Conservation (phyloP, 2,888 invertebrate species). For the Chrysodeixis includens region DNA sequence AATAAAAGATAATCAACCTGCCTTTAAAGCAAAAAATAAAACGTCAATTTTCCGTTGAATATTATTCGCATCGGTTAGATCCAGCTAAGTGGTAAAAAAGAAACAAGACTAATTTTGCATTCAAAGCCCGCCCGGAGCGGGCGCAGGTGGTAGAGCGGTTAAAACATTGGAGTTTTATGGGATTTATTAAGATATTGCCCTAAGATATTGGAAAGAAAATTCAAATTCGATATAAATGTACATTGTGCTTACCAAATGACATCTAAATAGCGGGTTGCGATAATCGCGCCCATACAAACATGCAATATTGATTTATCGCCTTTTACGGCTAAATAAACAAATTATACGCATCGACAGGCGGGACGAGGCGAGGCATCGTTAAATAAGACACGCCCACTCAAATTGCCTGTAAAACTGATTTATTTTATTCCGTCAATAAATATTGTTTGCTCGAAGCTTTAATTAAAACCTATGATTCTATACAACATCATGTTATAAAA, state of each 20-base stretch:
- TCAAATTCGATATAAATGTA: slow-evolving; percentile 69
- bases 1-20: slow-evolving; percentile 60
- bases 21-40: slow-evolving; percentile 70
- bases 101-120: slow-evolving; percentile 88
- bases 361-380: slow-evolving; percentile 27
- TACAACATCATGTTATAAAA: slow-evolving; percentile 42
- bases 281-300: slow-evolving; percentile 44
- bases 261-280: slow-evolving; percentile 54
- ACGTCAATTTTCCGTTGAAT: slow-evolving; percentile 82
- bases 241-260: slow-evolving; percentile 49
- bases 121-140: slow-evolving; percentile 83
- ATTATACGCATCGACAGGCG: slow-evolving; percentile 35
- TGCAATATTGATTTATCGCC: slow-evolving; percentile 40
- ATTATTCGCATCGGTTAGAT: slow-evolving; percentile 82
- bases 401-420: slow-evolving; percentile 43
- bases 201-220: slow-evolving; percentile 81
- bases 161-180: slow-evolving; percentile 88
- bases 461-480: slow-evolving; percentile 49
- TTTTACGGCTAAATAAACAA: slow-evolving; percentile 40
- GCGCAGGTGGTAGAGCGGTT: slow-evolving; percentile 85
- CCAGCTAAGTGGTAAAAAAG: slow-evolving; percentile 87
- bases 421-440: slow-evolving; percentile 39
- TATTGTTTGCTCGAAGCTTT: slow-evolving; percentile 33
- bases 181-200: slow-evolving; percentile 87
- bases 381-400: slow-evolving; percentile 44